Base-by-base conservation (phyloP, 2,797 vertebrate genomes). In the Toxotes lorentzi region DNA sequence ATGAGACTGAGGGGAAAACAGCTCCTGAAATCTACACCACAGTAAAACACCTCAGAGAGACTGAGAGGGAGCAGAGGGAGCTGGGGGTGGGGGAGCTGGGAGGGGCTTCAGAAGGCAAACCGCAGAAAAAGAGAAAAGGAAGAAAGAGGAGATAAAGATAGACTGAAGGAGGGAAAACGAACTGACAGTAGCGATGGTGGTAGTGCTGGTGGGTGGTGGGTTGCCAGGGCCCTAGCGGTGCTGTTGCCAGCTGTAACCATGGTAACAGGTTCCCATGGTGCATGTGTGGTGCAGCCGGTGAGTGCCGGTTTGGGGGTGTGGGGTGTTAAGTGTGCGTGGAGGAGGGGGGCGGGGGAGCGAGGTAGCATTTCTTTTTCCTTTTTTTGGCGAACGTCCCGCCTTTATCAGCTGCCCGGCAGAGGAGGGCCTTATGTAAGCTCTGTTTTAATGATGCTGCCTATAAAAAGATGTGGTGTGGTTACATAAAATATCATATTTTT, bases 221-320 rank as follows among this genome's bases (percentile, higher is more conserved):
- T 88, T 91, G 83, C 83, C 92, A 87, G 84, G 80, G 86, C 86
- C 88, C 82, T 82, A 41, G 80, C 19, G 50, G 84, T 86, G 89
- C 87, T 82, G 89, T 90, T 93, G 91, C 91, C 90, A 91, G 83
- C 84, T 79, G 93, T 94, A 91, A 79, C 93, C 88, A 94, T 91
- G 91, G 93, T 75, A 93, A 93, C 91, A 88, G 78, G 84, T 73
- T 92, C 92, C 91, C 76, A 79, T 86, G 88, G 78, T 79, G 82
- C 64, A 23, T 78, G 77, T 89, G 73, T 61, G 79, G 85, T 91
- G 82, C 85, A 88, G 88, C 73, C 79, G 35, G 85, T 56, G 78
- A 73, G 87, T 70, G 70, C 83, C 71, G 60, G 82, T 56, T 41
- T 62, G 58, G 45, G 68, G 61, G 83, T 58, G 80, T 75, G 85